These are phyloP conservation scores for Pseudococcus viburni DNA, from an alignment of 2,888 invertebrate species.

Conservation along the genomic window DNA sequence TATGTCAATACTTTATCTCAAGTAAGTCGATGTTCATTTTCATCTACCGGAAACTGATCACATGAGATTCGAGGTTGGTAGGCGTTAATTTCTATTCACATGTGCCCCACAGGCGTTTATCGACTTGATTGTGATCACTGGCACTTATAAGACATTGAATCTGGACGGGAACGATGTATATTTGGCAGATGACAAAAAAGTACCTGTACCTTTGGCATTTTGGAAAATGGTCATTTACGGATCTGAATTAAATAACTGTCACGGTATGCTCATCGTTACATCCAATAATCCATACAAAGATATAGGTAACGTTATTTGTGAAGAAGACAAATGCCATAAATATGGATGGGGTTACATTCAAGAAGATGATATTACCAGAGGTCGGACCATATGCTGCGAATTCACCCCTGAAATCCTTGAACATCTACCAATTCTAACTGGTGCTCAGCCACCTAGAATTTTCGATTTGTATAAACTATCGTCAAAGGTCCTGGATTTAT, in stretches of 20 bases:
- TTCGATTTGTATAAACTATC: background rate
- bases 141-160: background rate
- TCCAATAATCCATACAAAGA: slow-evolving; percentile 9
- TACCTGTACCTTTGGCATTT: background rate
- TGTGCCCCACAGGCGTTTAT: no score
- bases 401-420: background rate
- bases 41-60: no score
- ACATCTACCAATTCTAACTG: background rate
- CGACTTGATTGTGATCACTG: background rate
- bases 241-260: background rate
- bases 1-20: background rate
- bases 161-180: background rate
- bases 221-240: background rate
- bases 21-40: no score
- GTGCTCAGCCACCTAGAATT: background rate
- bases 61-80: no score
- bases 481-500: no score
- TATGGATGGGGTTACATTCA: slow-evolving; percentile 2
- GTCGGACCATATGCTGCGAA: background rate
- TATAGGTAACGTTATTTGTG: background rate
- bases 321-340: background rate
- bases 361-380: background rate
- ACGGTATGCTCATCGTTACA: background rate
- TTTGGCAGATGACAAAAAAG: background rate
- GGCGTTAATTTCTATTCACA: no score